These are phyloP conservation scores for Misgurnus anguillicaudatus DNA, from an alignment of 2,113 vertebrate species.

Conservation along the genomic window DNA sequence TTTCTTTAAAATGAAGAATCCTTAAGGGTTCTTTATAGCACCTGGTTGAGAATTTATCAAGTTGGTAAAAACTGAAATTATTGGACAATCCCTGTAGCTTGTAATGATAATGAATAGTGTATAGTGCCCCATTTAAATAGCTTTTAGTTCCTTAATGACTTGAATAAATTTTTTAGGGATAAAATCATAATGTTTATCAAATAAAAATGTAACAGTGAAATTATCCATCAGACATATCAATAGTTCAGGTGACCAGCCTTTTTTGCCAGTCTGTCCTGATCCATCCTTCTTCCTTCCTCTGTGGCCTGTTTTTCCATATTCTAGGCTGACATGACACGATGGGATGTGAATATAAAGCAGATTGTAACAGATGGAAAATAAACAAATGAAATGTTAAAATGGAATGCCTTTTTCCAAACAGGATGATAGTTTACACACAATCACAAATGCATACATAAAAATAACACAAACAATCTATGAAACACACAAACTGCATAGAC, in stretches of 20 bases:
- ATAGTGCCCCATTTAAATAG: too few relatives aligned
- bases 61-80: too few relatives aligned
- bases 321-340: not conserved
- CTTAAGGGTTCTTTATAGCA: not conserved
- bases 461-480: not conserved
- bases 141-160: too few relatives aligned
- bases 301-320: not conserved
- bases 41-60: not conserved
- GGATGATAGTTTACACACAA: not conserved
- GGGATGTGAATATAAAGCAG: constrained; percentile 13
- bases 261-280: too few relatives aligned
- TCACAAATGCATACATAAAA: not conserved
- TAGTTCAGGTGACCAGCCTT: not conserved
- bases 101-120: too few relatives aligned
- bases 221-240: too few relatives aligned
- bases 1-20: not conserved
- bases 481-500: too few relatives aligned
- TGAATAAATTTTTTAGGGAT: too few relatives aligned
- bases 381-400: constrained; percentile 3
- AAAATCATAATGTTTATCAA: too few relatives aligned
- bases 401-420: not conserved
- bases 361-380: constrained; percentile 4
- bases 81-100: too few relatives aligned
- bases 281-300: not conserved
- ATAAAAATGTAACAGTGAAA: too few relatives aligned